phyloP scores from a whole-genome alignment of 2,113 vertebrate genomes.

The Tricholaema leucomelas region DNA sequence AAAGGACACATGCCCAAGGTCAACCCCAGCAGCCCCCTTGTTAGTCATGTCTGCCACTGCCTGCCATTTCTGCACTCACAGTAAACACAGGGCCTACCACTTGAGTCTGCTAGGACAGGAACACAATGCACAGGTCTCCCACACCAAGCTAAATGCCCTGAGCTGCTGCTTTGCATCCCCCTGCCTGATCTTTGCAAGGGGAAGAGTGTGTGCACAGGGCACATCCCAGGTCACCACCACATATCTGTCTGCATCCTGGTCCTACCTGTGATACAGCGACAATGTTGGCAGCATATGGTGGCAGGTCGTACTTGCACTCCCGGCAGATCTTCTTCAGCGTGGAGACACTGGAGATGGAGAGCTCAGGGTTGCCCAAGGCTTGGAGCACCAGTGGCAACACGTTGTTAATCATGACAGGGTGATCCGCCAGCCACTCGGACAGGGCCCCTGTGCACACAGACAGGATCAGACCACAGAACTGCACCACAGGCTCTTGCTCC shows the following conservation, averaged over 20 bases:
- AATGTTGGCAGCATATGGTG: conserved; percentile 94
- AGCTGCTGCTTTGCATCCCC: neutral
- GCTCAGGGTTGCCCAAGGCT: conserved; percentile 95
- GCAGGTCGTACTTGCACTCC: conserved; percentile 97
- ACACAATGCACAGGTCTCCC: neutral
- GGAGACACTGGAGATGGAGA: conserved; percentile 97
- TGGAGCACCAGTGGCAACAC: conserved; percentile 95
- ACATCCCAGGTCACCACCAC: neutral
- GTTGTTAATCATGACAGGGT: conserved; percentile 98
- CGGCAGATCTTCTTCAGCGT: conserved; percentile 98
- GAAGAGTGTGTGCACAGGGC: neutral
- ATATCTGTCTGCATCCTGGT: neutral
- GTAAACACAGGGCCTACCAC: neutral
- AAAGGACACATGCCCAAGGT: neutral
- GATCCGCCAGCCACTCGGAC: conserved; percentile 97
- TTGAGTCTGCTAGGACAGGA: neutral
- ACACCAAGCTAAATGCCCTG: neutral
- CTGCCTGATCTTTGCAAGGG: neutral
- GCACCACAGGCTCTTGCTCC: neutral
- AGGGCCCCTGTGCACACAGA: conserved; percentile 83
- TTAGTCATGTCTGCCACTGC: neutral
- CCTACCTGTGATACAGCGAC: conserved; percentile 97
- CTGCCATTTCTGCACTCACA: neutral
- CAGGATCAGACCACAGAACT: neutral
- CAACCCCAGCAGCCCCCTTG: neutral